Conservation (phyloP, 35 echinoderm and acorn worm genomes). For the Apostichopus californicus region DNA sequence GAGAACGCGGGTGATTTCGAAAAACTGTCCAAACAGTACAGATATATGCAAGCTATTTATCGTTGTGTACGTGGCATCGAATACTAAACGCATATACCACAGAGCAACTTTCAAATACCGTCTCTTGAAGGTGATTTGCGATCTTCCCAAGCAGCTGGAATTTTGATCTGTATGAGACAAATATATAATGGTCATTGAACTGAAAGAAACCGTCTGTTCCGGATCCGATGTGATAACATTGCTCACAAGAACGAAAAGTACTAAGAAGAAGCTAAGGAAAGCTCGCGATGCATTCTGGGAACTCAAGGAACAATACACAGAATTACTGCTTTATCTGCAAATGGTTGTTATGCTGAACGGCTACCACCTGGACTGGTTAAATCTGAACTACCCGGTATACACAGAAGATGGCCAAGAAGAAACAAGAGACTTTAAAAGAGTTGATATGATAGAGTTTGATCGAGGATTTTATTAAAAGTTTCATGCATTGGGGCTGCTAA, state of each 20-base stretch:
- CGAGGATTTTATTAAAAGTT: too few relatives aligned
- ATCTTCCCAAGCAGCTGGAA: too few relatives aligned
- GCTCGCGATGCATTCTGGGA: not conserved
- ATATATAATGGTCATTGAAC: not conserved
- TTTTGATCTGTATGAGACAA: too few relatives aligned
- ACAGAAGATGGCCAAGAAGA: not conserved
- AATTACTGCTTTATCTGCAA: slow-evolving; percentile 12
- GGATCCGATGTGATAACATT: not conserved
- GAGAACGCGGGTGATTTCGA: too few relatives aligned
- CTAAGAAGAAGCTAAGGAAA: not conserved
- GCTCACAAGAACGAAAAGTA: not conserved
- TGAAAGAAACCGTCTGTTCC: not conserved
- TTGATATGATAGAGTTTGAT: too few relatives aligned
- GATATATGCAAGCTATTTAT: too few relatives aligned
- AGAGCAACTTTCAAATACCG: too few relatives aligned
- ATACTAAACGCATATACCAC: too few relatives aligned
- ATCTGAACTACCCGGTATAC: not conserved
- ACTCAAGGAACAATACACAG: slow-evolving; percentile 13
- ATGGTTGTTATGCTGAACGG: slow-evolving; percentile 7
- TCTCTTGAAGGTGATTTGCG: too few relatives aligned
- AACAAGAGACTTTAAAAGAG: not conserved
- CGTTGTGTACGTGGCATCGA: too few relatives aligned
- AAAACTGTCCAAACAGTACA: too few relatives aligned
- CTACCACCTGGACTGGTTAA: slow-evolving; percentile 3
- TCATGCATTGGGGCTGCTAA: too few relatives aligned